A percentile compares a stretch with the other conserved stretches of the same genome.
These are phyloP conservation scores for Hartigia nigra DNA, from an alignment of 2,888 invertebrate genomes.

Conservation along the genomic window DNA sequence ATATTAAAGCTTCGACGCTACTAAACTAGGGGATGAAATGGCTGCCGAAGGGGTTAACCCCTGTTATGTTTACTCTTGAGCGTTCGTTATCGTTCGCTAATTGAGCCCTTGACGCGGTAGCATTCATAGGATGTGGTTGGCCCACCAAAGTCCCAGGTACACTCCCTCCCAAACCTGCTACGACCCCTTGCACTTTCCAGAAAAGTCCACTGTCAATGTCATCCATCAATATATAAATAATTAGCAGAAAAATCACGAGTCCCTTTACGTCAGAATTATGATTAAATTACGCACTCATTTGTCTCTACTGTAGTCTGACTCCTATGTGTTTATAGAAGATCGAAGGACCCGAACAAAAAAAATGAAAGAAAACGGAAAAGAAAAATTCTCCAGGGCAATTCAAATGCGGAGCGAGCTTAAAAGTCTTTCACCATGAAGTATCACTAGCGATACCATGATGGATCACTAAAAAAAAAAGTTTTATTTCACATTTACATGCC, in stretches of 20 bases:
- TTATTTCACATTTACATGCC: conserved; percentile 4
- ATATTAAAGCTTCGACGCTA: conserved; percentile 24
- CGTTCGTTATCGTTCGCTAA: conserved; percentile 56
- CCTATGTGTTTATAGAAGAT: not conserved
- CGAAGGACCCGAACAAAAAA: not conserved
- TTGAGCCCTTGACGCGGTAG: conserved; percentile 45
- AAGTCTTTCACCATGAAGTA: not conserved
- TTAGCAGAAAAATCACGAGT: not conserved
- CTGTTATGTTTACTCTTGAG: conserved; percentile 41
- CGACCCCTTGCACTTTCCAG: not conserved
- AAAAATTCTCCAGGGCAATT: not conserved
- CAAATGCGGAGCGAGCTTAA: not conserved
- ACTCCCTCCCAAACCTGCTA: not conserved
- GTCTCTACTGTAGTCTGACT: not conserved
- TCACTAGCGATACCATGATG: not conserved
- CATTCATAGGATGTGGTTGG: conserved; percentile 15
- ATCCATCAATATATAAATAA: not conserved
- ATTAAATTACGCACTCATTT: not conserved
- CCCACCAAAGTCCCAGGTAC: conserved; percentile 12
- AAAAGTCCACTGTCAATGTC: conserved; percentile 30
- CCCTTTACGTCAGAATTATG: not conserved
- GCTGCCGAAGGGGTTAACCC: conserved; percentile 24
- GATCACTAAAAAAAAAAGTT: not conserved
- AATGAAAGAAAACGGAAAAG: not conserved
- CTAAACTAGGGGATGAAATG: conserved; percentile 2